These are phyloP conservation scores for Chymomyza amoena DNA, from an alignment of 2,888 invertebrate genomes.

Conservation along the genomic window DNA sequence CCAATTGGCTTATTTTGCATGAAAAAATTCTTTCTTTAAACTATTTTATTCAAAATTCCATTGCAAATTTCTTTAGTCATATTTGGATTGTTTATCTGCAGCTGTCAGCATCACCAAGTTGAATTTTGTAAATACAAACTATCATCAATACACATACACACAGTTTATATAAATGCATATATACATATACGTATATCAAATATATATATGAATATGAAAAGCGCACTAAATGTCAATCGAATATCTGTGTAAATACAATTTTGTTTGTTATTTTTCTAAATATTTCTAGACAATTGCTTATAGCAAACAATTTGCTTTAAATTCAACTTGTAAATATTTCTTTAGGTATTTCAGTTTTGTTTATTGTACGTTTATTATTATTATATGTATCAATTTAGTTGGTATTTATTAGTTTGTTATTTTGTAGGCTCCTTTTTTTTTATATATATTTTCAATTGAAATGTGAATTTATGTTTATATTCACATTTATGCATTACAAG, in stretches of 20 bases:
- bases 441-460: slow-evolving; percentile 23
- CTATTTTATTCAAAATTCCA: not conserved
- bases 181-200: slow-evolving; percentile 24
- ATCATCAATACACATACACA: slow-evolving; percentile 66
- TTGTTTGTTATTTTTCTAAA: slow-evolving; percentile 9
- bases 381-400: not conserved
- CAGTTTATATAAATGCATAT: slow-evolving; percentile 21
- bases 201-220: slow-evolving; percentile 43
- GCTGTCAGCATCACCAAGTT: not conserved
- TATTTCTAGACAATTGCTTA: slow-evolving; percentile 15
- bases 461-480: slow-evolving; percentile 7
- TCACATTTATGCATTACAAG: slow-evolving; percentile 50
- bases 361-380: slow-evolving; percentile 5
- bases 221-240: slow-evolving; percentile 53
- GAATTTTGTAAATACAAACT: slow-evolving; percentile 2
- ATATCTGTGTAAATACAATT: slow-evolving; percentile 32
- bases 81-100: not conserved
- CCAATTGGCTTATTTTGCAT: too few relatives aligned
- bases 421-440: not conserved
- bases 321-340: slow-evolving; percentile 27
- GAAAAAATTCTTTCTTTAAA: not conserved
- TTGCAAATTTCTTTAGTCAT: not conserved
- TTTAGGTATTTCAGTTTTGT: slow-evolving; percentile 3
- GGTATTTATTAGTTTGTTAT: not conserved
- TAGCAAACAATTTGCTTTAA: slow-evolving; percentile 37